phyloP scores from a whole-genome alignment of 2,797 vertebrate species.

The Selene dorsalis region DNA sequence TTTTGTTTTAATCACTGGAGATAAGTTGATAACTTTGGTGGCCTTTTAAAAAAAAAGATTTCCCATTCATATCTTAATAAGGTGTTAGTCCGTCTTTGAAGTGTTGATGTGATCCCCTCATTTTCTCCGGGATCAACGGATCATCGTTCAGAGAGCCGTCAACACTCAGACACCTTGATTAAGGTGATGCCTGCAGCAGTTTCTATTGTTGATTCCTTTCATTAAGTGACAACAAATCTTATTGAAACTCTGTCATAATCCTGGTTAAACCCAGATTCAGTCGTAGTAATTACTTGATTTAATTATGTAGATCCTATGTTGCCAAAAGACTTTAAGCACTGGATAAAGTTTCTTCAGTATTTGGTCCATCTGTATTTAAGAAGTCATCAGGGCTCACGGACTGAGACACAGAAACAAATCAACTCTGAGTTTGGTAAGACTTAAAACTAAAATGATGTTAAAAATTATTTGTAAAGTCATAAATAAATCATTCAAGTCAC shows the following conservation, averaged over 20 bases:
- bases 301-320: conserved; percentile 43
- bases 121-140: conserved; percentile 71
- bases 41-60: too few relatives aligned
- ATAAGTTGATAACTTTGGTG: not conserved
- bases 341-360: not conserved
- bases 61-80: conserved; percentile 27
- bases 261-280: conserved; percentile 28
- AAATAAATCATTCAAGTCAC: not conserved
- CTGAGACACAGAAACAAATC: not conserved
- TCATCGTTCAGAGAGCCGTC: conserved; percentile 63
- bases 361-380: not conserved
- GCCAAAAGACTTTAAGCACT: not conserved
- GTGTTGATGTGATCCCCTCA: conserved; percentile 76
- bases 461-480: not conserved
- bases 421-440: not conserved
- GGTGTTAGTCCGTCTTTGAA: conserved; percentile 68
- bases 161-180: conserved; percentile 71
- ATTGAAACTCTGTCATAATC: conserved; percentile 40
- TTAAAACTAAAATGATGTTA: not conserved
- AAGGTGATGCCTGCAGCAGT: conserved; percentile 47
- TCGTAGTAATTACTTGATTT: conserved; percentile 48
- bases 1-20: not conserved
- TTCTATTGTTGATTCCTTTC: conserved; percentile 62
- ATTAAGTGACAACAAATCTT: conserved; percentile 42
- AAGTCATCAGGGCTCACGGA: not conserved